Evolutionary conservation across 30 jellyfish, hydroid and myxozoan genomes (phyloP), one percentile per base, ranked within the genome.

Genomic region (Sanderia malayensis): DNA sequence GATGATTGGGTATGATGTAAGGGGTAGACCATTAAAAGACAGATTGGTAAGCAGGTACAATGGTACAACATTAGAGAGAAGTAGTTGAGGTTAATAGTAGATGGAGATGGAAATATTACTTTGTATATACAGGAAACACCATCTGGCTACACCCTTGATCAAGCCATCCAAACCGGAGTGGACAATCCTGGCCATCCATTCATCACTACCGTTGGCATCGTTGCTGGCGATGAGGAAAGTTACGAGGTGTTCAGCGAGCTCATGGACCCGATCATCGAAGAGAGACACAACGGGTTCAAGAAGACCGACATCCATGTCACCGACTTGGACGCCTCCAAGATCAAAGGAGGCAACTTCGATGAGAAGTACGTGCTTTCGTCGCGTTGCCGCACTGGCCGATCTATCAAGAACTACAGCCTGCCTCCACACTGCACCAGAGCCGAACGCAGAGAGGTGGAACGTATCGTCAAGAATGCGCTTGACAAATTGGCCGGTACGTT

Each of bases 151-250:
- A 74, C 95, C 10, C 86, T 84, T 22, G 95, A 84, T 64, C 86
- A 84, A 74, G 95, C 95, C 46, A 84, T 84, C 58, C 95, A 84
- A 58, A 84, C 95, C 0, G 95, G 95, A 24, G 95, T 84, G 4
- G 95, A 84, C 61, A 84, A 84, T 80, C 95, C 95, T 2, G 95
- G 95, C 24, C 95, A 84, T 52, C 95, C 95, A 4, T 84, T 84
- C 74, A 84, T 84, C 30, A 28, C 85, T 25, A 84, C 95, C 27
- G 95, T 84, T 0, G 95, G 95, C 22, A 58, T 84, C 23, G 95
- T 84, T 61, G 95, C 95, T 34, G 95, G 95, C 1, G 95, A 84
- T 74, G 95, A 84, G 31, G 95, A 84, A 57, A 19, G 79, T 27
- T 84, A 84, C 53, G 68, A 55, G 27, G 87, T 76, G 17, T 85